phyloP scores from a whole-genome alignment of 2,888 invertebrate species.

The Marronus borbonicus region DNA sequence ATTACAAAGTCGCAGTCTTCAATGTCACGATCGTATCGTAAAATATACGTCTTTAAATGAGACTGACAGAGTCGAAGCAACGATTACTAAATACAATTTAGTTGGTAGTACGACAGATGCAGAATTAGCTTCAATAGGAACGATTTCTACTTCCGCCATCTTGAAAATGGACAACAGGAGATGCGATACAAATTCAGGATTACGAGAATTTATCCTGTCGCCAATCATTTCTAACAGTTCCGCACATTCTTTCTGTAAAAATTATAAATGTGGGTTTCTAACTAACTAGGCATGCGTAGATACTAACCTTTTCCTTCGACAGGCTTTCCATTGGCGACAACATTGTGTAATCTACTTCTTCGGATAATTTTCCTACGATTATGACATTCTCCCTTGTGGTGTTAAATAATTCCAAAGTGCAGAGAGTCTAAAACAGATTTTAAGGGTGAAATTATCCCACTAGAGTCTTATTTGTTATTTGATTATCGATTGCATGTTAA shows the following conservation, averaged over 20 bases:
- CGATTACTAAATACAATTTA: conserved; percentile 45
- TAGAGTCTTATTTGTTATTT: background rate
- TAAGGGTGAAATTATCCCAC: too few species aligned
- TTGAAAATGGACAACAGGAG: conserved; percentile 91
- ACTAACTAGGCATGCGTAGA: background rate
- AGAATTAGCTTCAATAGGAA: conserved; percentile 81
- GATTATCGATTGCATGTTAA: too few species aligned
- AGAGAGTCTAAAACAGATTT: conserved; percentile 80
- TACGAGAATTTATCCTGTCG: conserved; percentile 87
- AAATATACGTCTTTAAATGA: conserved; percentile 57
- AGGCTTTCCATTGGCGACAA: conserved; percentile 79
- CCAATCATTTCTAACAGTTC: conserved; percentile 86
- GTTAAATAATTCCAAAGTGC: conserved; percentile 88
- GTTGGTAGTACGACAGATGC: conserved; percentile 57
- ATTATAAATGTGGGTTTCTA: background rate
- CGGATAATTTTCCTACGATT: conserved; percentile 84
- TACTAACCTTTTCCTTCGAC: conserved; percentile 80
- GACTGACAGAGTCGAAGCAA: conserved; percentile 55
- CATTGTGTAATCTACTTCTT: conserved; percentile 76
- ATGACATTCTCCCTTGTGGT: conserved; percentile 92
- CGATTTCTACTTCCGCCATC: conserved; percentile 92
- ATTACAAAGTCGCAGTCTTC: conserved; percentile 57
- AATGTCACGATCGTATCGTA: conserved; percentile 65
- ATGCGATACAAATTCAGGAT: conserved; percentile 89
- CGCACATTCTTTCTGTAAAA: conserved; percentile 86